Base-by-base conservation (phyloP, 2,888 invertebrate species). In the Lasioglossum pauxillum region DNA sequence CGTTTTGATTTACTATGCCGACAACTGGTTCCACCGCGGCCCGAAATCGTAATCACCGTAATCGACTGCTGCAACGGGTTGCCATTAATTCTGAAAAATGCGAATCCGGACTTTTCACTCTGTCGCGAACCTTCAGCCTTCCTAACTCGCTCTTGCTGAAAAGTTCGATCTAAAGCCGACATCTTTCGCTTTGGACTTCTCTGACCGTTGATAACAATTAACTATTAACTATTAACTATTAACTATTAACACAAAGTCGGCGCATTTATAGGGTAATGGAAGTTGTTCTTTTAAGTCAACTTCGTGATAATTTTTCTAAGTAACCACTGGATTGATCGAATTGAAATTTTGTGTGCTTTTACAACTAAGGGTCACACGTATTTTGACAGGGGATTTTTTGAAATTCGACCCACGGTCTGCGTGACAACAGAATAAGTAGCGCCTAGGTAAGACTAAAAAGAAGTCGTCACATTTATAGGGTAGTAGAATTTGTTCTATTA, bases 1-100 rank as follows among this genome's bases (percentile, higher is more conserved):
- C 60, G 53, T 53, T 49, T 38, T 75, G 71, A 64, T 77, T 83
- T 49, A 78, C 49, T 31, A 31, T 23, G 19, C 69, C 69, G 35
- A 77, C 57, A 77, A 83, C 83, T 53, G 76, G 77, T 69, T 73
- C 53, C 53, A 27, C 64, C 46, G 46, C 83, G 67, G 57, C 31
- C 23, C 38, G 38, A 67, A 69, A 77, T 73, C 73, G 35, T 53
- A 49, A 74, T 69, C 35, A 78, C 69, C 49, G 41, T 78, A 69
- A 69, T 78, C 69, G 27, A 49, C 77, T 5, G 27, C 41, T n/a
- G 69, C 69, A 67, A 78, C 69, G 38, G 49, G 38, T 12, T 12
- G 69, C 10, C 38, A 69, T 78, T 69, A 38, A 69, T 78, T 69
- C 38, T 38, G 69, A 69, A 69, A 69, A 69, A 69, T 38, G 69